Conservation (phyloP, 2,888 invertebrate genomes). For the Tuta absoluta region DNA sequence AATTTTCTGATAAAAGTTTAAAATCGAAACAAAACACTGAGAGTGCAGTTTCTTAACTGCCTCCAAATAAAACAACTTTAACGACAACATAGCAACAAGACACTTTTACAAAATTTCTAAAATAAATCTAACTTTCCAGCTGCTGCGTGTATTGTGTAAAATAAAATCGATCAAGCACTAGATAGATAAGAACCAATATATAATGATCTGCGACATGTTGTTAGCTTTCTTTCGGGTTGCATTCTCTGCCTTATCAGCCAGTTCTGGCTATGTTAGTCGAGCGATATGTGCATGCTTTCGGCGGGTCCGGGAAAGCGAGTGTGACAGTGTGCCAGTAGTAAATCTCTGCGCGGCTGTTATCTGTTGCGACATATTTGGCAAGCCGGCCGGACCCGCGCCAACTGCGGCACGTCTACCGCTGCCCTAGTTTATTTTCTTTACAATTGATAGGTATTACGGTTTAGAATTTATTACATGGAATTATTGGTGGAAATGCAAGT, state of each 20-base stretch:
- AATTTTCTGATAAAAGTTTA: neutral
- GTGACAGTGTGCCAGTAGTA: constrained; percentile 65
- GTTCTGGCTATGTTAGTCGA: constrained; percentile 28
- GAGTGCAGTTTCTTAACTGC: neutral
- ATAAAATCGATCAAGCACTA: constrained; percentile 20
- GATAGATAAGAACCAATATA: constrained; percentile 32
- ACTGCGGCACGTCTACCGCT: constrained; percentile 58
- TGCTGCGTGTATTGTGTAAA: constrained; percentile 33
- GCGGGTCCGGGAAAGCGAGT: constrained; percentile 41
- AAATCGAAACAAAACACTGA: neutral
- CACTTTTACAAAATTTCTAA: constrained; percentile 48
- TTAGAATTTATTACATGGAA: neutral
- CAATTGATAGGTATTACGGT: neutral
- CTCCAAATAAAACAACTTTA: constrained; percentile 20
- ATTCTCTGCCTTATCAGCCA: neutral
- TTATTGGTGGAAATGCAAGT: too few species aligned
- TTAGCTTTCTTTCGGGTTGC: neutral
- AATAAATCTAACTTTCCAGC: constrained; percentile 51
- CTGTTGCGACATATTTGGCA: constrained; percentile 77
- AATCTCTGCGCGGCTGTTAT: constrained; percentile 60
- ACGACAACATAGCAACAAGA: constrained; percentile 36
- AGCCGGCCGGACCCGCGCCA: constrained; percentile 62
- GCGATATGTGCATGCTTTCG: constrained; percentile 30
- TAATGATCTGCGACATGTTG: constrained; percentile 33
- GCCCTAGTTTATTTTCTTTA: constrained; percentile 4